These are phyloP conservation scores for Myiothlypis chrysogaster DNA, from an alignment of 2,797 vertebrate species.

Conservation along the genomic window DNA sequence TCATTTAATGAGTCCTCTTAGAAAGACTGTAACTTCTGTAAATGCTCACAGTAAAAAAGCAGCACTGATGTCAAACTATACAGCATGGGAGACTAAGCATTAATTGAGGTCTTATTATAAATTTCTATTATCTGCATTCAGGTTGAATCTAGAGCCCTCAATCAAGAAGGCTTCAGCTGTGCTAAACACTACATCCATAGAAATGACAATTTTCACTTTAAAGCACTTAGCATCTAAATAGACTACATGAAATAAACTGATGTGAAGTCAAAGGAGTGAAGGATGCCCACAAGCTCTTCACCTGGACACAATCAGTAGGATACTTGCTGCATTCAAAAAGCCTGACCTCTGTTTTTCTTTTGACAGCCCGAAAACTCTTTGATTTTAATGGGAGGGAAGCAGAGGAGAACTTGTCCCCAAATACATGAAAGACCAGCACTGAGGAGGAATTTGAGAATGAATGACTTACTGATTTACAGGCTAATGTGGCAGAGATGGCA, in stretches of 20 bases:
- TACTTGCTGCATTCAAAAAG: neutral
- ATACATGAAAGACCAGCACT: fast-evolving
- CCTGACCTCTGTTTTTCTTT: neutral
- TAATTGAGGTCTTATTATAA: neutral
- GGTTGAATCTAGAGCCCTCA: neutral
- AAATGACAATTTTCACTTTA: neutral
- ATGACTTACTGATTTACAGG: neutral
- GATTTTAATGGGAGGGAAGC: neutral
- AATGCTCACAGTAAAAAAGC: neutral
- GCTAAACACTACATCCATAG: neutral
- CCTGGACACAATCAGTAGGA: neutral
- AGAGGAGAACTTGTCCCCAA: neutral
- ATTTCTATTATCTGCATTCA: constrained; percentile 10
- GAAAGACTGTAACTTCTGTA: neutral
- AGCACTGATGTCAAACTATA: neutral
- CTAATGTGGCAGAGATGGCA: neutral
- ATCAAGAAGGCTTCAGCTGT: constrained; percentile 1
- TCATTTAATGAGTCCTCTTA: neutral
- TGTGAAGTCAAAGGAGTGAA: neutral
- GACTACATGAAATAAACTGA: neutral
- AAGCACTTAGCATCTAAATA: neutral
- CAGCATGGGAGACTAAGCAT: neutral
- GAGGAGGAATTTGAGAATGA: neutral
- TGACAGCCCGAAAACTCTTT: neutral
- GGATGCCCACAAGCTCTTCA: neutral